Conservation (phyloP, 2,888 invertebrate genomes). For the Cantharis rustica region DNA sequence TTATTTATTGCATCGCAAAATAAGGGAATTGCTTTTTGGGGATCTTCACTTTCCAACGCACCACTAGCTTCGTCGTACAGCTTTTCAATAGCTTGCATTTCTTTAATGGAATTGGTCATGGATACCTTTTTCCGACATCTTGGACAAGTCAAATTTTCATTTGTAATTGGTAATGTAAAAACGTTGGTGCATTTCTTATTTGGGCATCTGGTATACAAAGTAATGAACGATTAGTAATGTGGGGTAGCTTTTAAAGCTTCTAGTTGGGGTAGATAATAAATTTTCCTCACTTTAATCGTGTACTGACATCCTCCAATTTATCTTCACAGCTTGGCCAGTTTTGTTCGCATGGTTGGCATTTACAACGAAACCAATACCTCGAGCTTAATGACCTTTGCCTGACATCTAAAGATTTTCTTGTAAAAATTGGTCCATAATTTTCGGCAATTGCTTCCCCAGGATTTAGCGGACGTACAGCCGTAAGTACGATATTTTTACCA, state of each 20-base stretch:
- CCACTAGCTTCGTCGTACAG: constrained; percentile 57
- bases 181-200: constrained; percentile 57
- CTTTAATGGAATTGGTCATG: constrained; percentile 54
- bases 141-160: constrained; percentile 57
- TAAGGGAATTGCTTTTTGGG: constrained; percentile 61
- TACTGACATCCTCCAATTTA: constrained; percentile 58
- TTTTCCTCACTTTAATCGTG: constrained; percentile 56
- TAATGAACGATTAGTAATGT: not conserved
- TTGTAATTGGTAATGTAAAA: constrained; percentile 55
- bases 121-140: constrained; percentile 60
- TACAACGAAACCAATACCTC: constrained; percentile 80
- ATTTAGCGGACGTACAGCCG: constrained; percentile 67
- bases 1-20: constrained; percentile 64
- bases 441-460: constrained; percentile 75
- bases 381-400: constrained; percentile 69
- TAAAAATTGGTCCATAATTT: constrained; percentile 84
- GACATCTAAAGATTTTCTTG: constrained; percentile 59
- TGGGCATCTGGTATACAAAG: constrained; percentile 57
- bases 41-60: constrained; percentile 61
- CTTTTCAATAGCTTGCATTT: constrained; percentile 57
- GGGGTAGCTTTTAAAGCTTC: too few species aligned
- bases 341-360: constrained; percentile 72
- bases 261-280: too few species aligned
- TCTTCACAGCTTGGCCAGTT: constrained; percentile 73
- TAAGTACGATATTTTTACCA: constrained; percentile 73